Evolutionary conservation across 2,797 vertebrate genomes (phyloP).

Genomic region (Schizopygopsis malacanthus): DNA sequence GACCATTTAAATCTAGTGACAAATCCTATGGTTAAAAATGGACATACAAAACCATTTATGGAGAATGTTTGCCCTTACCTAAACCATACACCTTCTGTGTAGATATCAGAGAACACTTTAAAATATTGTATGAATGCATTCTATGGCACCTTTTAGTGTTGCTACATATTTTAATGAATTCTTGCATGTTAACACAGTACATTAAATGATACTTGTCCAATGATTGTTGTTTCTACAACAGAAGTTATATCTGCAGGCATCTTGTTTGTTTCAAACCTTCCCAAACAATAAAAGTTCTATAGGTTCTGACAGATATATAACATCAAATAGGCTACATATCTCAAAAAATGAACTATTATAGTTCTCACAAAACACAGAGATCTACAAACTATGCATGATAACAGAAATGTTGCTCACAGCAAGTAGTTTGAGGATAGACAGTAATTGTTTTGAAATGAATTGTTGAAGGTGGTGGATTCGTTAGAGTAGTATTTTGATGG

Average conservation of each 20-base stretch:
- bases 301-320: background rate
- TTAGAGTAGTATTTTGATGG: background rate
- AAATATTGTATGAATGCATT: too few relatives aligned
- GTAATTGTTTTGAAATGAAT: slow-evolving; percentile 6
- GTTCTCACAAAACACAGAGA: background rate
- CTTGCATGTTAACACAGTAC: background rate
- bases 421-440: background rate
- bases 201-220: background rate
- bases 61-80: too few relatives aligned
- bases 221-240: background rate
- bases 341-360: background rate
- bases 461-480: background rate
- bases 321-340: background rate
- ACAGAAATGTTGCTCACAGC: background rate
- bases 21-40: too few relatives aligned
- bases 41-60: too few relatives aligned
- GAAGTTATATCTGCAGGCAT: background rate
- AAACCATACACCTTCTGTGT: too few relatives aligned
- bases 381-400: background rate
- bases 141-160: background rate
- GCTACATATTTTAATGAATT: background rate
- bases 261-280: background rate
- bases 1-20: too few relatives aligned
- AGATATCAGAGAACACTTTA: too few relatives aligned
- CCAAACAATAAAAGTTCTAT: background rate